Percentiles rank a stretch among this genome's conserved stretches.
Evolutionary conservation across 2,888 invertebrate genomes (phyloP).

Genomic region (Syrista parreyssii): DNA sequence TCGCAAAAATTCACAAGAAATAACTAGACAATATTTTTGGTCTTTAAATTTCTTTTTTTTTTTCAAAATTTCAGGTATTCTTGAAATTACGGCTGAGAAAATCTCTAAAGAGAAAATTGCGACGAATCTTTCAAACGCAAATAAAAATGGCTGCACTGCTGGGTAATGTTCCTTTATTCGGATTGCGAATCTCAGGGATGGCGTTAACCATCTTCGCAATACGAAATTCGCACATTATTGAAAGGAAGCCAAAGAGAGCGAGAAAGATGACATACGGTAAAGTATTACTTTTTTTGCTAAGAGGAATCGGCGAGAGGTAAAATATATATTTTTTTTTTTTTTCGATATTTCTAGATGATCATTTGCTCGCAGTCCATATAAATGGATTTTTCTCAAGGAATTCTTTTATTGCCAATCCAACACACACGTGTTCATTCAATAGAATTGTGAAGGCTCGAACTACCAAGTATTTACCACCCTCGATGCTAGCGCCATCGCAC

Average conservation of each 20-base stretch:
- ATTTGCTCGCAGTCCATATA: background rate
- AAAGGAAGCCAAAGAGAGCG: background rate
- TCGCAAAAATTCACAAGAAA: too few relatives aligned
- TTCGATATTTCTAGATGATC: background rate
- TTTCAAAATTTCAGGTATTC: too few relatives aligned
- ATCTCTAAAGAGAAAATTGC: background rate
- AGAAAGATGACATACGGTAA: background rate
- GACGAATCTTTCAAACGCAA: background rate
- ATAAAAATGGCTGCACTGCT: background rate
- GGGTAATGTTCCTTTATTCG: background rate
- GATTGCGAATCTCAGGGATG: background rate
- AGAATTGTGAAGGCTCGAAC: background rate
- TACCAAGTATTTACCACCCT: conserved; percentile 13
- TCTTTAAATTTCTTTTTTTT: too few relatives aligned
- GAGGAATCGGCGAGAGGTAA: background rate
- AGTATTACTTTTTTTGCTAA: background rate
- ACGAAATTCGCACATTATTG: background rate
- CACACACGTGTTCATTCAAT: background rate
- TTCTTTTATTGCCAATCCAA: background rate
- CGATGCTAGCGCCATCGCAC: conserved; percentile 52
- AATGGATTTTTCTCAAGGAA: background rate
- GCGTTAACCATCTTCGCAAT: background rate
- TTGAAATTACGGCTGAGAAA: too few relatives aligned
- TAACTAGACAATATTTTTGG: too few relatives aligned
- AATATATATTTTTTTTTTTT: background rate